These are phyloP conservation scores for Zoanthus sociatus DNA, from an alignment of 92 coral and sea anemone genomes.

Conservation along the genomic window DNA sequence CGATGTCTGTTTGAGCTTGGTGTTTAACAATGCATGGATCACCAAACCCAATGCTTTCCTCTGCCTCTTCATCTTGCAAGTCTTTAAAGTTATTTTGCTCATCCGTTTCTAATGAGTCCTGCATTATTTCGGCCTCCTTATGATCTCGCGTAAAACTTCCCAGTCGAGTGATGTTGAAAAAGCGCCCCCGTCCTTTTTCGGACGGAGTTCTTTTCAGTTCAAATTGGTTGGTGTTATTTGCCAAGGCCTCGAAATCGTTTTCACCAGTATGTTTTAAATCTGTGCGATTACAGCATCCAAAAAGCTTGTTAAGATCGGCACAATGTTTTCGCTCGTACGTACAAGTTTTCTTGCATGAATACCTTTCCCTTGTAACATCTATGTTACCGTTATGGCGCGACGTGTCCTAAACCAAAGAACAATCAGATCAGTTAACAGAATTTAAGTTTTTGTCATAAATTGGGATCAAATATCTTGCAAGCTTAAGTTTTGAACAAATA, in stretches of 20 bases:
- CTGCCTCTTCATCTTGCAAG: slow-evolving; percentile 5
- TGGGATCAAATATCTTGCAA: no score
- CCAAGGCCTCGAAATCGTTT: slow-evolving; percentile 3
- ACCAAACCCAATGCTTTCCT: slow-evolving; percentile 15
- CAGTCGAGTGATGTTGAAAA: slow-evolving; percentile 63
- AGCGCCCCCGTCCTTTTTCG: slow-evolving; percentile 49
- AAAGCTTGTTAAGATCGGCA: slow-evolving; percentile 3
- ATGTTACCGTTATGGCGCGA: slow-evolving; percentile 19
- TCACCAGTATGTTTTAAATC: not conserved
- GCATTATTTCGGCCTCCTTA: slow-evolving; percentile 6
- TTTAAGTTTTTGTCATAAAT: not conserved
- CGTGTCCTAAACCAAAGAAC: slow-evolving; percentile 8
- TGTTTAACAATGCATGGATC: slow-evolving; percentile 47
- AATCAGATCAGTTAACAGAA: not conserved
- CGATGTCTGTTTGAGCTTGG: slow-evolving; percentile 38
- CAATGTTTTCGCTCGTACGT: slow-evolving; percentile 20
- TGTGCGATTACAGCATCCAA: not conserved
- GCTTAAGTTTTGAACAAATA: no score
- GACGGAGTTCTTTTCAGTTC: slow-evolving; percentile 34
- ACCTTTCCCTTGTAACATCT: not conserved
- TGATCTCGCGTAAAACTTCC: slow-evolving; percentile 27
- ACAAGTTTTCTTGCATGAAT: slow-evolving; percentile 10
- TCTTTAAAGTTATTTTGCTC: slow-evolving; percentile 30
- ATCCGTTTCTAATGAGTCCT: not conserved
- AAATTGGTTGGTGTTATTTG: slow-evolving; percentile 41